phyloP scores from a whole-genome alignment of 64 coral and sea anemone species.

The Porites lutea region DNA sequence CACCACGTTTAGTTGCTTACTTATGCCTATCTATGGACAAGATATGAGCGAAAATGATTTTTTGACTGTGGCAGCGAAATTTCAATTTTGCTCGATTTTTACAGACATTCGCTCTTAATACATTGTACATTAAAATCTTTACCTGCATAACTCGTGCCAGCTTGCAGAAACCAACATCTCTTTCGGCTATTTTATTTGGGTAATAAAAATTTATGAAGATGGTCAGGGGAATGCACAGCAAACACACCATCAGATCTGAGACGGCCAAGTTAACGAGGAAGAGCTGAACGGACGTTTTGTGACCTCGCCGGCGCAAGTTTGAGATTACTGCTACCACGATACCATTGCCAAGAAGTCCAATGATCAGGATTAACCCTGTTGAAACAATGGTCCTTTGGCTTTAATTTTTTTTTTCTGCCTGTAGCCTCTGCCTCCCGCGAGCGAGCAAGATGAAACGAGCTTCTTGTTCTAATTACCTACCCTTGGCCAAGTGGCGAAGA shows the following conservation, averaged over 20 bases:
- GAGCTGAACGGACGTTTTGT: conserved; percentile 74
- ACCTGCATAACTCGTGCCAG: conserved; percentile 77
- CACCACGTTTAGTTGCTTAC: too few species aligned
- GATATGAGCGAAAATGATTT: too few species aligned
- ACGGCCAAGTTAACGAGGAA: conserved; percentile 80
- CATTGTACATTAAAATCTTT: neutral
- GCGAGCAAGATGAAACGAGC: too few species aligned
- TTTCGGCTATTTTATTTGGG: conserved; percentile 20
- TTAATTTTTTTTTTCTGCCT: too few species aligned
- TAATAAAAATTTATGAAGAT: conserved; percentile 77
- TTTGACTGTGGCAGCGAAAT: too few species aligned
- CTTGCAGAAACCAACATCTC: conserved; percentile 65
- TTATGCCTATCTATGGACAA: too few species aligned
- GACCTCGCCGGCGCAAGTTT: conserved; percentile 60
- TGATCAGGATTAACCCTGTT: neutral
- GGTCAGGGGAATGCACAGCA: conserved; percentile 78
- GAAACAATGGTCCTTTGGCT: neutral
- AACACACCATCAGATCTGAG: conserved; percentile 80
- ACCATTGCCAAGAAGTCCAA: conserved; percentile 57
- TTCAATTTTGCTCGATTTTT: too few species aligned
- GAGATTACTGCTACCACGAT: conserved; percentile 69
- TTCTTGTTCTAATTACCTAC: too few species aligned
- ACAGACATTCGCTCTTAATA: too few species aligned
- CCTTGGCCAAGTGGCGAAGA: too few species aligned
- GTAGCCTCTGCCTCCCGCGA: too few species aligned